Base-by-base conservation (phyloP, 2,113 vertebrate genomes). In the Polyodon spathula region DNA sequence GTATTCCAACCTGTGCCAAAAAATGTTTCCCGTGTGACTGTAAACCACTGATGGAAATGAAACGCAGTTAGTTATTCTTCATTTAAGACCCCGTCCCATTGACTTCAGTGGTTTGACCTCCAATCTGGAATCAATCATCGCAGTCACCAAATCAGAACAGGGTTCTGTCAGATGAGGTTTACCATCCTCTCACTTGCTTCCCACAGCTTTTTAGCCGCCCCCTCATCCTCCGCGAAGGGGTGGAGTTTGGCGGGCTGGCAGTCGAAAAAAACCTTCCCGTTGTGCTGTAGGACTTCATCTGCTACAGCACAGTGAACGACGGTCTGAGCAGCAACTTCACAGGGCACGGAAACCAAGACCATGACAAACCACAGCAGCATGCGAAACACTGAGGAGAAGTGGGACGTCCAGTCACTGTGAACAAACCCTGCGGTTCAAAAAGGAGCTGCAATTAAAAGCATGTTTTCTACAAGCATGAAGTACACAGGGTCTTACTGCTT, bases 131-230 rank as follows among this genome's bases (percentile, higher is more conserved):
- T 1, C 43, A 44, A n/a, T n/a, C n/a, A n/a, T n/a, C n/a, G 7
- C 43, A 44, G 1, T 44, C 43, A 8, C 7, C 7, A 44, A 44
- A 12, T 12, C 7, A 7, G 12, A 8, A 44, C 7, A 2, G 7
- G 7, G 12, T 44, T 37, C 58, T n/a, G 1, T 84, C 72, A 88
- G 41, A 64, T 74, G 12, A 81, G 76, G 7, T 78, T 83, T 54
- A 89, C 86, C 60, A 90, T 72, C 63, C 84, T 78, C 73, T 89
- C 86, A 50, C 87, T 90, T 63, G 82, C 84, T 57, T 89, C 88
- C 87, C 88, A 89, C 55, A 88, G 79, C 62, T 88, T 88, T 59
- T 82, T 88, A 11, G 87, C 85, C 56, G 87, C 83, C 6, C 81
- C 85, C 5, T 79, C 59, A 6, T 89, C 88, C 69, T 74, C 79